These are phyloP conservation scores for Falco cherrug DNA, from an alignment of 2,797 vertebrate species.

Conservation along the genomic window DNA sequence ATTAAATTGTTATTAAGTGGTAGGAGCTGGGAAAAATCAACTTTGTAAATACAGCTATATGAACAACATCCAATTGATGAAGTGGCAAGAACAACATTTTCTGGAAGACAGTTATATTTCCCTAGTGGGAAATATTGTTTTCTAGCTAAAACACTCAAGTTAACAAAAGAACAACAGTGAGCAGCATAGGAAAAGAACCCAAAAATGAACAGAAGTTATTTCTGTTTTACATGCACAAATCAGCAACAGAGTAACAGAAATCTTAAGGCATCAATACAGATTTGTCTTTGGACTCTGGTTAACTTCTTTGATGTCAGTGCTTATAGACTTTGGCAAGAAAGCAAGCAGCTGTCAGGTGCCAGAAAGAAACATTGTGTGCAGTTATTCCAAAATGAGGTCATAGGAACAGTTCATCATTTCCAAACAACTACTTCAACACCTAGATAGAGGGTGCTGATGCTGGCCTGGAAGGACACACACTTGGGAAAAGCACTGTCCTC, in stretches of 20 bases:
- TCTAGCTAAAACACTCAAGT: neutral
- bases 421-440: neutral
- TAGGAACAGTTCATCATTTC: neutral
- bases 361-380: neutral
- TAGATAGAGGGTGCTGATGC: neutral
- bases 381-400: neutral
- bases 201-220: neutral
- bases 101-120: neutral
- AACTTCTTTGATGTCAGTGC: fast-evolving
- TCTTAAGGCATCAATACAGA: neutral
- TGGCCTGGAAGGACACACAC: neutral
- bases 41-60: neutral
- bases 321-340: neutral
- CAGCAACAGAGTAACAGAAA: neutral
- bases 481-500: neutral
- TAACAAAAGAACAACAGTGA: neutral
- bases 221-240: neutral
- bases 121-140: neutral
- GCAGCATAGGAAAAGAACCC: neutral
- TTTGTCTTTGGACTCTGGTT: neutral
- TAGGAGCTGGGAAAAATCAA: neutral
- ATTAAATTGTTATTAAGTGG: neutral
- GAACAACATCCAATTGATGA: neutral
- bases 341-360: neutral
- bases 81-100: neutral